These are phyloP conservation scores for Harpagifer antarcticus DNA, from an alignment of 2,797 vertebrate genomes.

Conservation along the genomic window DNA sequence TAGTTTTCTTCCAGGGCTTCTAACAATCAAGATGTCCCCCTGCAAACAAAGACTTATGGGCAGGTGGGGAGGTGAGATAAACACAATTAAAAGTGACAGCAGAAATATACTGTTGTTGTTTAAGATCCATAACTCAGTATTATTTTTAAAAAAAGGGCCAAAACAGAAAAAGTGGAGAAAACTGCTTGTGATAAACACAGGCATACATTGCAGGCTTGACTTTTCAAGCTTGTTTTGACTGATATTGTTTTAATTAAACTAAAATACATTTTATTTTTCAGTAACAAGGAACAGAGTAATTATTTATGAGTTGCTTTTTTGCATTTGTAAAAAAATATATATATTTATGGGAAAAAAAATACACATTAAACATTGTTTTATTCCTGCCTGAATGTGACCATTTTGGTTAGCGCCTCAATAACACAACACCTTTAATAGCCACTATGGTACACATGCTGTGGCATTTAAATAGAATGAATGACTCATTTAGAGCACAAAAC, in stretches of 20 bases:
- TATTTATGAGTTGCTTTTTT: background rate
- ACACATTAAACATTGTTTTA: background rate
- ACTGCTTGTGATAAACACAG: background rate
- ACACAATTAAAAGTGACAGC: conserved; percentile 74
- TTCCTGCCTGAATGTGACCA: background rate
- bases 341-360: background rate
- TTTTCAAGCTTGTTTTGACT: background rate
- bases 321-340: background rate
- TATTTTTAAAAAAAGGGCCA: conserved; percentile 29
- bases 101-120: conserved; percentile 50
- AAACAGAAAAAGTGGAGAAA: conserved; percentile 8
- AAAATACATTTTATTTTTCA: background rate
- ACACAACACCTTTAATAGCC: conserved; percentile 36
- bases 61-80: conserved; percentile 76
- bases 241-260: background rate
- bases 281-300: background rate
- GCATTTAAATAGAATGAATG: conserved; percentile 70
- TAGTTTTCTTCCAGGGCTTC: conserved; percentile 62
- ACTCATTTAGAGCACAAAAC: conserved; percentile 67
- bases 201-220: conserved; percentile 1
- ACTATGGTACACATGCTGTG: conserved; percentile 53
- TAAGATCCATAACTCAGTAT: conserved; percentile 49
- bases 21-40: conserved; percentile 68
- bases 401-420: conserved; percentile 11
- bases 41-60: conserved; percentile 75